Evolutionary conservation across 2,888 invertebrate species (phyloP).

Genomic region (Drosophila antonietae): DNA sequence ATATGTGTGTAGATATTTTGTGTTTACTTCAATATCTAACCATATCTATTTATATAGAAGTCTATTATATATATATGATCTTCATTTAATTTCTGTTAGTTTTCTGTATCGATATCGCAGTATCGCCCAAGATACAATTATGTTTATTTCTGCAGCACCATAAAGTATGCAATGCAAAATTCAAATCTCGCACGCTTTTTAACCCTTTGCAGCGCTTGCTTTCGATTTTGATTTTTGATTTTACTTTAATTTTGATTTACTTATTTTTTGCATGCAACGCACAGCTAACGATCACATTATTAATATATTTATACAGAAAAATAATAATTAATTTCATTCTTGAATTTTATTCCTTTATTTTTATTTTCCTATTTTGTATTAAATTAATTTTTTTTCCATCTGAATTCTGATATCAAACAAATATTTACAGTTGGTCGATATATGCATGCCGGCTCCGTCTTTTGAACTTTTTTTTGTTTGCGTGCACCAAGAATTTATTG

Average conservation of each 20-base stretch:
- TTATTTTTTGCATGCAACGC: slow-evolving; percentile 27
- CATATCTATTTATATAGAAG: not conserved
- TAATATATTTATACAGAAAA: not conserved
- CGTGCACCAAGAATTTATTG: slow-evolving; percentile 65
- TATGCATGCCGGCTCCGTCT: slow-evolving; percentile 86
- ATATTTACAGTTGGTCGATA: slow-evolving; percentile 85
- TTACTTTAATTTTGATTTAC: not conserved
- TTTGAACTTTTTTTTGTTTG: slow-evolving; percentile 82
- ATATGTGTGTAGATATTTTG: not conserved
- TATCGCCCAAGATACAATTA: slow-evolving; percentile 22
- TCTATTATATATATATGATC: not conserved
- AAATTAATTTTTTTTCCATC: slow-evolving; percentile 22
- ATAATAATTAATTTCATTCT: slow-evolving; percentile 9
- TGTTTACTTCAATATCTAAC: not conserved
- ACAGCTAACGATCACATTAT: slow-evolving; percentile 36
- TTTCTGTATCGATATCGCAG: slow-evolving; percentile 4
- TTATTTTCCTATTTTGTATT: slow-evolving; percentile 8
- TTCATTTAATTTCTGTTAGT: not conserved
- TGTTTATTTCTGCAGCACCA: slow-evolving; percentile 53
- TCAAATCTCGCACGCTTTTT: slow-evolving; percentile 51
- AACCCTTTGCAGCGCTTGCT: slow-evolving; percentile 45
- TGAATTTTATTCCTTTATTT: slow-evolving; percentile 15
- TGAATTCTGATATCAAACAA: slow-evolving; percentile 70
- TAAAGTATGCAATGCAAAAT: slow-evolving; percentile 55
- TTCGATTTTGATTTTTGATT: not conserved